Evolutionary conservation across 2,888 invertebrate species (phyloP).

Genomic region (Lissonota sp.): DNA sequence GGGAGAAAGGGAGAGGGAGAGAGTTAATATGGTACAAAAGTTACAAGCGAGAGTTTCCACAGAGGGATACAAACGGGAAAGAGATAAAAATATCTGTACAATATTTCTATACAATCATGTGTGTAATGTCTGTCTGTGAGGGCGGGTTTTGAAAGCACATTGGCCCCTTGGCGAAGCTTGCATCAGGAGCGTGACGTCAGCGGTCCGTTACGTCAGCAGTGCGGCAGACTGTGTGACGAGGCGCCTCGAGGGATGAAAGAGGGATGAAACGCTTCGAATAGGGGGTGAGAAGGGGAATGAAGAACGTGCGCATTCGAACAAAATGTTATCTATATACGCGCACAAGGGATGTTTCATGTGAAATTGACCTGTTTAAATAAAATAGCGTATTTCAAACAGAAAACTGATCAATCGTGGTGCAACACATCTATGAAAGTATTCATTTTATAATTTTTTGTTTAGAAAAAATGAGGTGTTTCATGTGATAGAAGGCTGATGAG

Average conservation of each 20-base stretch:
- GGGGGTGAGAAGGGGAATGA: slow-evolving; percentile 26
- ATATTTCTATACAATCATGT: background rate
- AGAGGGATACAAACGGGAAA: slow-evolving; percentile 8
- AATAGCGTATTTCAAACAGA: too few species aligned
- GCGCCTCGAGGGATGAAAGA: slow-evolving; percentile 31
- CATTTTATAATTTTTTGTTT: too few species aligned
- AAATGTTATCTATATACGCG: slow-evolving; percentile 12
- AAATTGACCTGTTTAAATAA: background rate
- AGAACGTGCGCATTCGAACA: slow-evolving; percentile 33
- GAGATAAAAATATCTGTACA: slow-evolving; percentile 26
- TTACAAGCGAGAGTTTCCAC: slow-evolving; percentile 19
- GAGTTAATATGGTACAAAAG: slow-evolving; percentile 25
- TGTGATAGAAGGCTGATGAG: too few species aligned
- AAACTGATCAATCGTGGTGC: too few species aligned
- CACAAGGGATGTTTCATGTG: background rate
- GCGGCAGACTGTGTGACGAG: slow-evolving; percentile 72
- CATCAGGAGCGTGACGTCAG: slow-evolving; percentile 73
- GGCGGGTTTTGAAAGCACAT: slow-evolving; percentile 64
- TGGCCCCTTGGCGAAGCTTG: slow-evolving; percentile 56
- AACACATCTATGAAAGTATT: too few species aligned
- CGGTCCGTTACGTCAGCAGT: slow-evolving; percentile 76
- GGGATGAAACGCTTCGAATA: background rate
- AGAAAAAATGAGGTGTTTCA: too few species aligned
- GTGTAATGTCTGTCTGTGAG: slow-evolving; percentile 61
- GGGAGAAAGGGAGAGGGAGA: slow-evolving; percentile 35